phyloP scores from a whole-genome alignment of 2,797 vertebrate genomes.

The Peromyscus melanophrys region DNA sequence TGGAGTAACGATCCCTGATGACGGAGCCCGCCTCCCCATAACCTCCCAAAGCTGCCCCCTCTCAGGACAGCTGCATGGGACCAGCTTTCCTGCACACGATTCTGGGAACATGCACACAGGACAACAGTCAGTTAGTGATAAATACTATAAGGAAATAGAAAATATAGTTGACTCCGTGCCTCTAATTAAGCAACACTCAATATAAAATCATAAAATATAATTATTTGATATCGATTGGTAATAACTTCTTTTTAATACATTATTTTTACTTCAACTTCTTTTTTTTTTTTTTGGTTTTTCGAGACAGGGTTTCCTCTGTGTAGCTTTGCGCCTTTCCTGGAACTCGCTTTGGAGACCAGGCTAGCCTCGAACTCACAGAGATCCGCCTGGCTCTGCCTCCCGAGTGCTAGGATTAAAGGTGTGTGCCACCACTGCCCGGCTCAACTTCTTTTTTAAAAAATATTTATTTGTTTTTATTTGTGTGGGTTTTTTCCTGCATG shows the following conservation, averaged over 20 bases:
- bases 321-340: too few species aligned
- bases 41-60: neutral
- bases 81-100: neutral
- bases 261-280: neutral
- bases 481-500: neutral
- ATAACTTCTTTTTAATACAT: neutral
- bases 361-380: too few species aligned
- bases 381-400: too few species aligned
- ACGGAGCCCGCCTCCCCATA: neutral
- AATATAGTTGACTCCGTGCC: neutral
- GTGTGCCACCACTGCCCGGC: too few species aligned
- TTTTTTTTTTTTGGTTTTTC: too few species aligned
- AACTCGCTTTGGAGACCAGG: too few species aligned
- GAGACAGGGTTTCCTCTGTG: too few species aligned
- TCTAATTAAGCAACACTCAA: neutral
- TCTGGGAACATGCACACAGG: neutral
- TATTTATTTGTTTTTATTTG: neutral
- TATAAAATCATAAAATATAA: slow-evolving; percentile 14
- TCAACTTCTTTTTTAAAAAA: neutral
- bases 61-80: neutral
- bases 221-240: slow-evolving; percentile 24
- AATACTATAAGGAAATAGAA: neutral
- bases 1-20: neutral
- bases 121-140: neutral
- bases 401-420: too few species aligned